A percentile compares a stretch with the other conserved stretches of the same genome.
phyloP scores from a whole-genome alignment of 2,113 vertebrate species.

The Tragulus kanchil region DNA sequence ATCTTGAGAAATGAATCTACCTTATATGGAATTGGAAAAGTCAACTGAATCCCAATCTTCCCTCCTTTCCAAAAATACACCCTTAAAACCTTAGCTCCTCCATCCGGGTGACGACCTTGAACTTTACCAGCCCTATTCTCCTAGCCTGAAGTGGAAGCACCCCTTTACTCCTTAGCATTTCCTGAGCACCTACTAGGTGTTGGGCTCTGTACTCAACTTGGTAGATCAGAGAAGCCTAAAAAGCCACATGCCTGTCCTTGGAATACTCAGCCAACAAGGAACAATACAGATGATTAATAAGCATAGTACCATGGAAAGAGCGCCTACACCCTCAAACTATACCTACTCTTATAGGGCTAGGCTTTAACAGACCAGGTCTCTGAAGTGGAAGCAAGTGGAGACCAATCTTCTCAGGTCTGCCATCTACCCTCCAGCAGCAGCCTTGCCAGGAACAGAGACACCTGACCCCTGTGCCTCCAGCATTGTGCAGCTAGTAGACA shows the following conservation, averaged over 20 bases:
- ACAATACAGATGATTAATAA: constrained; percentile 40
- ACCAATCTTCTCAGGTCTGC: background rate
- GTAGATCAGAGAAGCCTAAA: constrained; percentile 14
- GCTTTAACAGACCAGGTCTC: constrained; percentile 38
- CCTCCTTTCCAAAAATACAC: background rate
- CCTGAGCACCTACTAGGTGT: background rate
- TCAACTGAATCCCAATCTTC: background rate
- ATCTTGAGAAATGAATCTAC: background rate
- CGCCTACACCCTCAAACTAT: background rate
- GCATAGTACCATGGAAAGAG: background rate
- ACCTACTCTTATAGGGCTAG: background rate
- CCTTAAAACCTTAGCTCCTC: background rate
- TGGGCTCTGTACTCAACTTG: background rate
- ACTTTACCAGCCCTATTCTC: constrained; percentile 31
- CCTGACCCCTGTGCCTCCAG: background rate
- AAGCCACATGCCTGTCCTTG: constrained; percentile 29
- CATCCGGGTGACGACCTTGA: background rate
- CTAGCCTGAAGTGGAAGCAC: background rate
- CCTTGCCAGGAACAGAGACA: background rate
- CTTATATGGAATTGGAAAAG: background rate
- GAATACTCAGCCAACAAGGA: constrained; percentile 32
- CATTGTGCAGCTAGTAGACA: background rate
- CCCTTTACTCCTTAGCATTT: constrained; percentile 30
- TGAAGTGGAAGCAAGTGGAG: background rate
- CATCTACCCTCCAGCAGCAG: background rate